Conservation (phyloP, 2,888 invertebrate genomes). For the Ophioninae sp. region DNA sequence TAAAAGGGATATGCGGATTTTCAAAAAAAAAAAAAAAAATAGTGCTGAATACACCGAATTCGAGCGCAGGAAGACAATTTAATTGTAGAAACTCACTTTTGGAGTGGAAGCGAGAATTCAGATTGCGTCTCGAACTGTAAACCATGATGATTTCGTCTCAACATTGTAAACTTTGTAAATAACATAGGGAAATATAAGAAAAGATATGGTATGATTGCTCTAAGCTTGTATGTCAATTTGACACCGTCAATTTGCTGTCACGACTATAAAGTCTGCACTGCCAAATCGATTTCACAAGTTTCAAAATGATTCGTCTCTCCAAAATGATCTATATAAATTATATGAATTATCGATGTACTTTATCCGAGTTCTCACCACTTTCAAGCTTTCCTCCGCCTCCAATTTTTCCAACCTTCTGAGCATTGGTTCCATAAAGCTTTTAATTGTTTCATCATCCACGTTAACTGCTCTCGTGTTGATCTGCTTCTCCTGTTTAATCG, state of each 20-base stretch:
- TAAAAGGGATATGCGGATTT: not conserved
- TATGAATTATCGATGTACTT: not conserved
- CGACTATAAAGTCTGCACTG: too few species aligned
- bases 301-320: too few species aligned
- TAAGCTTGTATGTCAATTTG: too few species aligned
- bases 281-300: not conserved
- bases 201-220: too few species aligned
- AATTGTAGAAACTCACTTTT: not conserved
- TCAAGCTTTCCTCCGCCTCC: constrained; percentile 65
- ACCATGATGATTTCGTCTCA: too few species aligned
- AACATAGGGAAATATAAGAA: too few species aligned
- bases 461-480: not conserved
- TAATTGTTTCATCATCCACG: constrained; percentile 60
- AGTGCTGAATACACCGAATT: not conserved
- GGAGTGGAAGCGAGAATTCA: not conserved
- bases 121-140: not conserved
- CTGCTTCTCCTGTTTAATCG: not conserved
- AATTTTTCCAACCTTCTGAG: constrained; percentile 69
- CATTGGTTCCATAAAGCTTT: constrained; percentile 67
- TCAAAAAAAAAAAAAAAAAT: not conserved
- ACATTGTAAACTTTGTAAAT: too few species aligned
- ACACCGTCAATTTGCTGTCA: too few species aligned
- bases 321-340: too few species aligned
- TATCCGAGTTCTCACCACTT: constrained; percentile 50
- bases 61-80: too few species aligned